Evolutionary conservation across 2,888 invertebrate species (phyloP), one percentile per base, ranked within the genome.

Genomic region (Anthoptus insignis): DNA sequence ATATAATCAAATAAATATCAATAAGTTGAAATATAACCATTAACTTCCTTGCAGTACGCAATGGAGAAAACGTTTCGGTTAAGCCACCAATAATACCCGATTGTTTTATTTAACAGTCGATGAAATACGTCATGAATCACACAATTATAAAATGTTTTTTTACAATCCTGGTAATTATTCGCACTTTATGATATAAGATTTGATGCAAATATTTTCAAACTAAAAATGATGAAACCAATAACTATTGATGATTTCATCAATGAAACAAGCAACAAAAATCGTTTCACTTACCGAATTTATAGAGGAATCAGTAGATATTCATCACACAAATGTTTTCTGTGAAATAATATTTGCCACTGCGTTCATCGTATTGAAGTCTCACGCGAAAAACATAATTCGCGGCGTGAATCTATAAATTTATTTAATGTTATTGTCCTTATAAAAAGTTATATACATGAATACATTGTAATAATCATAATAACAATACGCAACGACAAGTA

Each of bases 401-500:
- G 24, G 13, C 21, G 22, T 4, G 29, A 42, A 57, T 32, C 56
- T 42, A 50, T 14, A 37, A 29, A 57, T 57, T 57, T 50, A 57
- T 56, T 47, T 14, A 22, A 32, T 56, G 19, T 21, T 56, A 27
- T 21, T 27, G 49, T 63, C 39, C 63, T 39, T 34, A 42, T 49
- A 50, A 57, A 57, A 56, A 50, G 24, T 56, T 49, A 19, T 16
- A 21, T 56, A 37, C 29, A 63, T 27, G 19, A 63, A 56, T 37
- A 47, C 21, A 56, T 50, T 53, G 27, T 63, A 68, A 59, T 63
- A 57, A 65, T 66, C 67, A 73, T 69, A 65, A 69, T 64, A 63
- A 68, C 60, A 71, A 81, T 82, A 83, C 82, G 76, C 76, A 83
- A 83, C 76, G 79, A 82, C 81, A 80, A 49, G 22, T 83, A 81